Base-by-base conservation (phyloP, 2,888 invertebrate genomes). In the Gymnoscelis rufifasciata region DNA sequence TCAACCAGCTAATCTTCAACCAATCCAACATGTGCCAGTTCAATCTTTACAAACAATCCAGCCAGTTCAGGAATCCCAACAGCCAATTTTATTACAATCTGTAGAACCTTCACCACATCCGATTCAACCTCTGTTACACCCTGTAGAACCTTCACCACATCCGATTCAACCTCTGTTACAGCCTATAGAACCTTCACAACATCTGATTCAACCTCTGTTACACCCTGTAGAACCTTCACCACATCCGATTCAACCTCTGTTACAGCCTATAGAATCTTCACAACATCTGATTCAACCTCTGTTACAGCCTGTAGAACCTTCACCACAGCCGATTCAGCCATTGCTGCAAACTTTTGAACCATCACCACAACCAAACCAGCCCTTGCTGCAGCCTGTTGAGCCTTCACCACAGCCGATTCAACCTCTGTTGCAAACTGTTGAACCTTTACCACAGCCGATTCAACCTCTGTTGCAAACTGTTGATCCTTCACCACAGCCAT, bases 111-210 rank as follows among this genome's bases (percentile, higher is more conserved):
- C 10, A 28, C 27, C 27, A 0, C 27, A 28, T 2, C 10, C 27
- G 6, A 28, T 43, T 23, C 42, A 43, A 24, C 37, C 37, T 11
- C 12, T 23, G 10, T 27, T 41, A n/a, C 45, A 46, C 26, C 29
- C 40, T 35, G 28, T 26, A 7, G 19, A 31, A 7, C 11, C 29
- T 11, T 7, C 1, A 29, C 1, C 6, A 7, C 11, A 12, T 1
- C 3, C 12, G 7, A 6, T 29, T 11, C 29, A 26, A 26, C 26
- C 6, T 7, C 1, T 8, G 8, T 2, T 8, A 26, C 26, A 6
- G 7, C 26, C 11, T 7, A 7, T 12, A 1, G 11, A 15, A 31
- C 15, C 19, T 3, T 3, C 19, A 3, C 5, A 5, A 4, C 31
- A 31, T 14, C 7, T n/a, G n/a, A n/a, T 15, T n/a, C 30, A 30